Percentiles rank a stretch among this genome's conserved stretches.
These are phyloP conservation scores for Odontophorus gujanensis DNA, from an alignment of 2,113 vertebrate species.

Conservation along the genomic window DNA sequence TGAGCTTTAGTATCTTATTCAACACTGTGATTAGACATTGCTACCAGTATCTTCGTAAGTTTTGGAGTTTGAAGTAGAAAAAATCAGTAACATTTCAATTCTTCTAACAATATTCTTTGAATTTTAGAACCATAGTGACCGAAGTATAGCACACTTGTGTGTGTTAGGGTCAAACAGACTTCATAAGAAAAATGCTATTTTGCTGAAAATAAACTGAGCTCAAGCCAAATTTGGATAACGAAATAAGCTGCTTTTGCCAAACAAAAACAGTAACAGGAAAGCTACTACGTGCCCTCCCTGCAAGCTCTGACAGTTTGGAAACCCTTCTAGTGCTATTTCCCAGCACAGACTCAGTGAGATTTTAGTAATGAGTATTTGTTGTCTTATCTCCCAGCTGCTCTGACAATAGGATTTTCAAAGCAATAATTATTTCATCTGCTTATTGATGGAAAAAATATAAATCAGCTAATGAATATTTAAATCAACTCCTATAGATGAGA, in stretches of 20 bases:
- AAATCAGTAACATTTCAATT: neutral
- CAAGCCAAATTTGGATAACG: neutral
- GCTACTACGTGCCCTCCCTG: neutral
- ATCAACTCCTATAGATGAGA: neutral
- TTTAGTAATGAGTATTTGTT: accelerated
- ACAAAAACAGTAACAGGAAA: neutral
- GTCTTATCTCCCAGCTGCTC: neutral
- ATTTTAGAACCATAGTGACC: neutral
- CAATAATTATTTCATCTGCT: neutral
- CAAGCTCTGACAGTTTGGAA: neutral
- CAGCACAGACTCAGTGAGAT: neutral
- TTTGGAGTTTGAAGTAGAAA: neutral
- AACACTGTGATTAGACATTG: neutral
- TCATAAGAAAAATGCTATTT: neutral
- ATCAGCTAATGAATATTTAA: neutral
- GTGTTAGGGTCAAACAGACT: neutral
- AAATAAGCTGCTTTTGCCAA: neutral
- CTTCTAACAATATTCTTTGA: neutral
- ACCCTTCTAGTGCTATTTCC: neutral
- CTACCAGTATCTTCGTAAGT: neutral
- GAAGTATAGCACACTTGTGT: neutral
- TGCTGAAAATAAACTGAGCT: neutral
- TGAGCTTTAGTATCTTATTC: neutral
- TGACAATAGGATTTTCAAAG: neutral
- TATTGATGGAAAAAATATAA: neutral